phyloP scores from a whole-genome alignment of 2,888 invertebrate genomes.

The Dyspetes luteomarginatus region DNA sequence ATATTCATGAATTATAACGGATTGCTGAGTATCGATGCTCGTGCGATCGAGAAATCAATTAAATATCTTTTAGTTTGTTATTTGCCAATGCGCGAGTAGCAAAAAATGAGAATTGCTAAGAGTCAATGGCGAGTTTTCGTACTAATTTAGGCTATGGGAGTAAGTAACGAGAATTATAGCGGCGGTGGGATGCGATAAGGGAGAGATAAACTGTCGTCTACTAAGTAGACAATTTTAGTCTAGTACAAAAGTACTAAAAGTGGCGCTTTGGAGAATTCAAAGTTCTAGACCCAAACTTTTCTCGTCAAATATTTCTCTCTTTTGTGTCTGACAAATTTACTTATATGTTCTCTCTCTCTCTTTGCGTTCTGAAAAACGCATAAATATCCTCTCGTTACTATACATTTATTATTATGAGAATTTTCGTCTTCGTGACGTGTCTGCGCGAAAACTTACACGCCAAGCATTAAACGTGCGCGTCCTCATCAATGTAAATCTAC shows the following conservation, averaged over 20 bases:
- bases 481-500: conserved; percentile 40
- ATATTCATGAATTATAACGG: conserved; percentile 61
- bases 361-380: conserved; percentile 52
- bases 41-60: conserved; percentile 40
- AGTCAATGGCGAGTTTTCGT: too few relatives aligned
- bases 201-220: too few relatives aligned
- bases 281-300: neutral
- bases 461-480: conserved; percentile 55
- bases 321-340: neutral
- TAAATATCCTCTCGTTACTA: conserved; percentile 61
- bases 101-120: too few relatives aligned
- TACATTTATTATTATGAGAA: conserved; percentile 74
- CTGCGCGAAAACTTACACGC: conserved; percentile 58
- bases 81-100: neutral
- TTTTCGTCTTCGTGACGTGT: conserved; percentile 58
- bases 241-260: too few relatives aligned
- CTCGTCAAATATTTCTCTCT: conserved; percentile 7
- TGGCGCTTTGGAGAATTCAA: neutral
- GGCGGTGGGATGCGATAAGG: too few relatives aligned
- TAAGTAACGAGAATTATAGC: too few relatives aligned
- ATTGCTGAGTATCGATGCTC: conserved; percentile 7
- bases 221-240: too few relatives aligned
- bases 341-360: neutral
- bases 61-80: neutral
- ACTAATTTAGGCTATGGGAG: too few relatives aligned